These are phyloP conservation scores for Laothoe populi DNA, from an alignment of 2,888 invertebrate species.

Conservation along the genomic window DNA sequence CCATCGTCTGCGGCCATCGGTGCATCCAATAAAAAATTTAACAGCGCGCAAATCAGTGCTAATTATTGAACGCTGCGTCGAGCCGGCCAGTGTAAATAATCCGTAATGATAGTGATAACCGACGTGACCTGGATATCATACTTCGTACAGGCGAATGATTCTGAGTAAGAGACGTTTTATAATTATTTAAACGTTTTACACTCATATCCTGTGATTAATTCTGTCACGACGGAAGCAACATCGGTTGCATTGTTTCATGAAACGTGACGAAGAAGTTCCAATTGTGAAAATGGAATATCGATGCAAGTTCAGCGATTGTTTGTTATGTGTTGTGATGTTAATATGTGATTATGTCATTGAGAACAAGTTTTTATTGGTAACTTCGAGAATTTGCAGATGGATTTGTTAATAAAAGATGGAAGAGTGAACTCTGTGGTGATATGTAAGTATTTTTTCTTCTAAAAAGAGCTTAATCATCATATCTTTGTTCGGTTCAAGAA, in stretches of 20 bases:
- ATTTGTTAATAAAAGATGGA: background rate
- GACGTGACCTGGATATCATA: slow-evolving; percentile 26
- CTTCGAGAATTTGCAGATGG: background rate
- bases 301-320: background rate
- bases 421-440: background rate
- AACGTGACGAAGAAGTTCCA: slow-evolving; percentile 14
- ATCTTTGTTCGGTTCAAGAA: background rate
- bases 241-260: slow-evolving; percentile 17
- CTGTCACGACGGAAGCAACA: slow-evolving; percentile 6
- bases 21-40: slow-evolving; percentile 18
- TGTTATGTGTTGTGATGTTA: background rate
- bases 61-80: slow-evolving; percentile 21
- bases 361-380: no score
- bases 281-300: background rate
- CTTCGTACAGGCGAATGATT: background rate
- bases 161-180: slow-evolving; percentile 5
- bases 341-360: background rate
- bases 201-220: slow-evolving; percentile 14
- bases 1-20: slow-evolving; percentile 1
- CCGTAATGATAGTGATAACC: slow-evolving; percentile 27
- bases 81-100: slow-evolving; percentile 25
- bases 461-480: background rate
- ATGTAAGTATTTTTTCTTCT: background rate
- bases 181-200: slow-evolving; percentile 15
- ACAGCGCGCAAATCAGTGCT: slow-evolving; percentile 7